Conservation (phyloP, 2,113 vertebrate genomes). For the Atrichornis clamosus region DNA sequence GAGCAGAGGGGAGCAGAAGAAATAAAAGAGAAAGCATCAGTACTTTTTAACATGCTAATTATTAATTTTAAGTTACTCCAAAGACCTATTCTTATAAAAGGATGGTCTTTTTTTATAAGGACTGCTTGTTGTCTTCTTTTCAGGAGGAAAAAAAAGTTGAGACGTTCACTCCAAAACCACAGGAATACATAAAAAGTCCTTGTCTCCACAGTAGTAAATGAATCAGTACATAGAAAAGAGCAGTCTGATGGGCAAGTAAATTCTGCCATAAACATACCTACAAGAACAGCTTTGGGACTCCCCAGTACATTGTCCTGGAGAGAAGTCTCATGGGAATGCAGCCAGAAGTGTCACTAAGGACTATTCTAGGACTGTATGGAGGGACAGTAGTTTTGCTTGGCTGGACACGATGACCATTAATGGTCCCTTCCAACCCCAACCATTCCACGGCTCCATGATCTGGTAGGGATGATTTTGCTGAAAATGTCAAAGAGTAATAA, state of each 20-base stretch:
- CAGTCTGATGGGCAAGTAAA: neutral
- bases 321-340: neutral
- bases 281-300: neutral
- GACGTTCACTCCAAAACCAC: neutral
- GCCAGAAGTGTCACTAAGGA: neutral
- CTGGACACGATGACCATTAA: neutral
- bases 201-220: neutral
- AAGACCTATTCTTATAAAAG: neutral
- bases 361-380: neutral
- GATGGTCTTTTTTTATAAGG: accelerated
- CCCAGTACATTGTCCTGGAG: neutral
- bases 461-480: neutral
- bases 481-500: neutral
- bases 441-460: neutral
- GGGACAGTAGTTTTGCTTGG: neutral
- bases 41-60: neutral
- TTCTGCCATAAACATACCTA: neutral
- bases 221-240: neutral
- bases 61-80: neutral
- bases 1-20: neutral
- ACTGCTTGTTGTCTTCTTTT: neutral
- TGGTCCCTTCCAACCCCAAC: neutral
- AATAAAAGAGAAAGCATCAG: neutral
- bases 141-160: neutral
- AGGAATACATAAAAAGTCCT: neutral